Base-by-base conservation (phyloP, 1,140 invertebrate species). In the Geopemphigus sp. region DNA sequence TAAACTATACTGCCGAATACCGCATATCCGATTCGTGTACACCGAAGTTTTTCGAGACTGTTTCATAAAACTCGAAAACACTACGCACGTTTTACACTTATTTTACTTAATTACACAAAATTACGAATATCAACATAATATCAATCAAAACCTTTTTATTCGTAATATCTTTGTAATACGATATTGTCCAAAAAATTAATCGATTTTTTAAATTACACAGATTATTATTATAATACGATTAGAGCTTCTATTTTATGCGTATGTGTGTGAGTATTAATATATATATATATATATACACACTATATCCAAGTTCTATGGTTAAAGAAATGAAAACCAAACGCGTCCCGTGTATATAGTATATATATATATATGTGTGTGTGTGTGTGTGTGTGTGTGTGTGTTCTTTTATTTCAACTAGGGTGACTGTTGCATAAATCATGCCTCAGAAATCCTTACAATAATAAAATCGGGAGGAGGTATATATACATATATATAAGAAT, bases 391-490 rank as follows among this genome's bases (percentile, higher is more conserved):
- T n/a, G n/a, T n/a, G n/a, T n/a, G 32, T 8, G 32, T 39, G 32
- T 63, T 61, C 15, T 78, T 78, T 78, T 63, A 59, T 63, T 61
- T 59, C 17, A 50, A 14, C 47, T 50, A 26, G 57, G 24, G 57
- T 63, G 39, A 29, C 39, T 61, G 45, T 78, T 61, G n/a, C 57
- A 78, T 78, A 63, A 61, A 78, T 78, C 74, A 78, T 76, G 73
- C 11, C 54, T 61, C 45, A 39, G 56, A 76, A 32, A 76, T 76
- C 22, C 74, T 39, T 45, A 57, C 56, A 63, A 63, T 78, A 78
- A 78, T 78, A 78, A 78, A 78, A 61, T 45, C 22, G 11, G 57
- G 57, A 61, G 39, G 29, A 61, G 74, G 54, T 63, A 50, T 39
- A 29, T 63, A 63, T 39, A 61, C 57, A 32, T 63, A 50, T 39